A percentile compares a stretch with the other conserved stretches of the same genome.
Conservation (phyloP, 2,888 invertebrate species). For the Octodonta nipae region DNA sequence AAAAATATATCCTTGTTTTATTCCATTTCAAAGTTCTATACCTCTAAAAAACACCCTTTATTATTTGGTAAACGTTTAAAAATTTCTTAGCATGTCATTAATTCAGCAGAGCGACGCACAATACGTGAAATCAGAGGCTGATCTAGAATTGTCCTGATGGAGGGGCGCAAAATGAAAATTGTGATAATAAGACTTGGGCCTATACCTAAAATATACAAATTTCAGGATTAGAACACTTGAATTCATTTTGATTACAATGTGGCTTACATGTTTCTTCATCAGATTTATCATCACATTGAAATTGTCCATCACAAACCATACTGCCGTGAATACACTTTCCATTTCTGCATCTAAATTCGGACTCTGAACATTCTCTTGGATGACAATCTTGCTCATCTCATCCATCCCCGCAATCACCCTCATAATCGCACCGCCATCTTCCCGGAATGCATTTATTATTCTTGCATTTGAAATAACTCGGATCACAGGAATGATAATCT, state of each 20-base stretch:
- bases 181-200: no score
- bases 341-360: constrained; percentile 50
- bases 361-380: constrained; percentile 59
- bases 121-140: no score
- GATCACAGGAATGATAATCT: constrained; percentile 54
- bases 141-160: no score
- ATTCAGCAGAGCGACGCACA: no score
- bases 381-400: constrained; percentile 61
- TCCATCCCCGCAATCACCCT: constrained; percentile 67
- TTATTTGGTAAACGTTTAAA: no score
- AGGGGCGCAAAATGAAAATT: no score
- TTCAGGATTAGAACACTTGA: constrained; percentile 47
- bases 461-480: constrained; percentile 64
- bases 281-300: constrained; percentile 54
- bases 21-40: no score
- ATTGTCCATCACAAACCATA: constrained; percentile 56
- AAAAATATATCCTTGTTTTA: no score
- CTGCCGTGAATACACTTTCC: constrained; percentile 54
- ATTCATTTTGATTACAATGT: constrained; percentile 47
- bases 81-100: no score
- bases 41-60: no score
- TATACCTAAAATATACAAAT: constrained; percentile 51
- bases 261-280: constrained; percentile 53
- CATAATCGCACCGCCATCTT: constrained; percentile 62
- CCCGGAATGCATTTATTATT: constrained; percentile 45